Evolutionary conservation across 2,888 invertebrate species (phyloP), one percentile per base, ranked within the genome.

Genomic region (Tenthredo scrophulariae): DNA sequence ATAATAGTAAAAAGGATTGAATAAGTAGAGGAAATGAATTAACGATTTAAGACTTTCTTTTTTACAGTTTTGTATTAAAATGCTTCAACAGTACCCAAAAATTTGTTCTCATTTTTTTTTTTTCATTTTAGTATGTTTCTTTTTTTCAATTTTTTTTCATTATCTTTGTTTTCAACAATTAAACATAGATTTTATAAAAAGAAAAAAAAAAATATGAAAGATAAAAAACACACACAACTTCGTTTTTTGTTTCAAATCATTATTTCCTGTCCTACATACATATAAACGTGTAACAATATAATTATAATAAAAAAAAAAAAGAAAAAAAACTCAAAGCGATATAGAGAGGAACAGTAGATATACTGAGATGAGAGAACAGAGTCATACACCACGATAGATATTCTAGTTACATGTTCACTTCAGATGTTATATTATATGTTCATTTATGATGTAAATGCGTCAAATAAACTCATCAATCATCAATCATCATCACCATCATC

Each of bases 51-150:
- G 26, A n/a, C 10, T 72, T 85, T 85, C 89, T 89, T 85, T 85
- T 89, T 88, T 89, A 89, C 85, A 88, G 88, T 90, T 91, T 91
- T 89, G 88, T 91, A 92, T 91, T 91, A 91, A 91, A 91, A 91
- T 91, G 89, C 88, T 89, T 90, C 88, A 92, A 91, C 91, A 91
- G 89, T 91, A 91, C 90, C 88, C 90, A 92, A 90, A 91, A 90
- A 91, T 91, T 65, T 84, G 70, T 65, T 84, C 26, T 40, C 6
- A 5, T 4, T 26, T 67, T 26, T 72, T 10, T 5, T 37, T 40
- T 74, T 10, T 10, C 40, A 4, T 3, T 74, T 13, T 43, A 1
- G 15, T 4, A 40, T 72, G 15, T 18, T 33, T 67, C 9, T 33
- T 67, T 1, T 67, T 15, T 74, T 43, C 9, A 26, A 26, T 74